Conservation (phyloP, 2,797 vertebrate genomes). For the Semotilus atromaculatus region DNA sequence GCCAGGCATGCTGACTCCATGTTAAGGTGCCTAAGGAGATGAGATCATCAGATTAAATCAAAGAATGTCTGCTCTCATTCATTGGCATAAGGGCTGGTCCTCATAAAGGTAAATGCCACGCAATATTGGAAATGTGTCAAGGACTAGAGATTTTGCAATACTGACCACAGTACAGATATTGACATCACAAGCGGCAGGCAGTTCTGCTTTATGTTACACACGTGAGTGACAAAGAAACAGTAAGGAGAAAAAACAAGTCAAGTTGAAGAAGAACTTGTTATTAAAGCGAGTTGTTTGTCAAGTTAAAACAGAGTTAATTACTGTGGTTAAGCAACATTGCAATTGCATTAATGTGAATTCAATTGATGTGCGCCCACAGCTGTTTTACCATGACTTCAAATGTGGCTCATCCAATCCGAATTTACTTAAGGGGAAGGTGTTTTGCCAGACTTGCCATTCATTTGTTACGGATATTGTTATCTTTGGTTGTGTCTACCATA, state of each 20-base stretch:
- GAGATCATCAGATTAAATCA: constrained; percentile 56
- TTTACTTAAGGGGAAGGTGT: background rate
- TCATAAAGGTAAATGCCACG: background rate
- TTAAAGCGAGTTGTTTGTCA: background rate
- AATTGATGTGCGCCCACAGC: background rate
- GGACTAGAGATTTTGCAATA: background rate
- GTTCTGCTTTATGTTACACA: background rate
- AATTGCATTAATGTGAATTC: background rate
- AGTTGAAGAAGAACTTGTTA: background rate
- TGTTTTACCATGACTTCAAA: background rate
- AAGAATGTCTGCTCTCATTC: constrained; percentile 18
- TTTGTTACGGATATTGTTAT: background rate
- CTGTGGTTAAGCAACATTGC: background rate
- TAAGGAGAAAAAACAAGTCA: background rate
- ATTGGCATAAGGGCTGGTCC: constrained; percentile 1
- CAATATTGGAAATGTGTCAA: background rate
- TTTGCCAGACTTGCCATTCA: background rate
- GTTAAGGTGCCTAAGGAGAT: constrained; percentile 53
- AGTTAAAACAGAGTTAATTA: background rate
- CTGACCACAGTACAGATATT: background rate
- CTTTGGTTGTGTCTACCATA: constrained; percentile 14
- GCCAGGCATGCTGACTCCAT: constrained; percentile 31
- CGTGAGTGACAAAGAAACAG: background rate
- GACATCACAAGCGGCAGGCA: background rate
- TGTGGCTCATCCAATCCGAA: background rate